Conservation (phyloP, 2,113 vertebrate genomes). For the Tachysurus vachellii region DNA sequence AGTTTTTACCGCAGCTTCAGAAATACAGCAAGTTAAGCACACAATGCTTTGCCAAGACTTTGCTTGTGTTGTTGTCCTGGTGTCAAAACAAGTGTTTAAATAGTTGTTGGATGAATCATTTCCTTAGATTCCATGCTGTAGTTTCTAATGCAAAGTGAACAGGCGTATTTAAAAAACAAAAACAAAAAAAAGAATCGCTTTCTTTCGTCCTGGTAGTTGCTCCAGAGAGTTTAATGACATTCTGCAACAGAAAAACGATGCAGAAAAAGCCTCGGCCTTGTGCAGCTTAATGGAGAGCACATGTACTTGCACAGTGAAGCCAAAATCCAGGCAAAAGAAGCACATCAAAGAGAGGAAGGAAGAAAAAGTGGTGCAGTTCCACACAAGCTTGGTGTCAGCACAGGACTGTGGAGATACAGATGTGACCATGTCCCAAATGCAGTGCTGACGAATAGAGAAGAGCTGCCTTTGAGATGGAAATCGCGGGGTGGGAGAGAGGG, state of each 20-base stretch:
- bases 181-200: background rate
- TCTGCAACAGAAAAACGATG: background rate
- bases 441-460: constrained; percentile 37
- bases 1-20: background rate
- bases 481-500: constrained; percentile 45
- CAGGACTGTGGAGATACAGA: constrained; percentile 36
- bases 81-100: background rate
- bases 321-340: constrained; percentile 8
- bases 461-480: constrained; percentile 61
- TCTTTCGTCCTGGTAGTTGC: constrained; percentile 25
- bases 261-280: constrained; percentile 20
- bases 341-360: constrained; percentile 43
- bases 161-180: background rate
- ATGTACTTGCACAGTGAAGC: background rate
- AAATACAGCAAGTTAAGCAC: background rate
- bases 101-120: constrained; percentile 2
- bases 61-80: background rate
- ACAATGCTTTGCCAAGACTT: background rate
- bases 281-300: background rate
- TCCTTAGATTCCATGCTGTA: background rate
- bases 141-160: background rate
- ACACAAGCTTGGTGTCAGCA: constrained; percentile 16
- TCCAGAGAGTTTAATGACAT: constrained; percentile 19
- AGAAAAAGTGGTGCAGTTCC: constrained; percentile 1
- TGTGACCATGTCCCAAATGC: constrained; percentile 52